These are phyloP conservation scores for Drosophila persimilis DNA, from an alignment of 1,140 invertebrate genomes.

Conservation along the genomic window DNA sequence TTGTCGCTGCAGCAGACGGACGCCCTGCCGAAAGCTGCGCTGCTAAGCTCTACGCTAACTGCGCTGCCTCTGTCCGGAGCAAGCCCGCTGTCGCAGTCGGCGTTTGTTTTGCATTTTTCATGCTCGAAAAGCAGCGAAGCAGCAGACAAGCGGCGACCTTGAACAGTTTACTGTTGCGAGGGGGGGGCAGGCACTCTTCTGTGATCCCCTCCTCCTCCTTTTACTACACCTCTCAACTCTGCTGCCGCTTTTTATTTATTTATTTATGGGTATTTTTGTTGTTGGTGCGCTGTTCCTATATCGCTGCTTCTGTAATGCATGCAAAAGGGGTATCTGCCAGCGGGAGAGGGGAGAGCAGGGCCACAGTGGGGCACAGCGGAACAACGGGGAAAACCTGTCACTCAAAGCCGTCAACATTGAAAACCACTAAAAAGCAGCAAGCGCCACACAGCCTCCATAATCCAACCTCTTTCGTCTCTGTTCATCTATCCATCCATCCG, in stretches of 20 bases:
- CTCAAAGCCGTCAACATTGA: conserved; percentile 67
- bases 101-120: conserved; percentile 81
- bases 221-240: conserved; percentile 23
- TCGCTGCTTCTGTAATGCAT: conserved; percentile 61
- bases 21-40: conserved; percentile 36
- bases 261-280: conserved; percentile 67
- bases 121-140: conserved; percentile 58
- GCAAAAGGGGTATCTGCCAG: conserved; percentile 34
- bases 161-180: conserved; percentile 69
- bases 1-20: conserved; percentile 51
- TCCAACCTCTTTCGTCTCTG: no score
- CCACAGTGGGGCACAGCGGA: conserved; percentile 25
- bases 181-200: conserved; percentile 7
- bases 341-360: not conserved
- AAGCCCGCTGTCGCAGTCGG: conserved; percentile 26
- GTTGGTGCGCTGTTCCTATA: conserved; percentile 19
- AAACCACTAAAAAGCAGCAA: conserved; percentile 50
- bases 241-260: conserved; percentile 67
- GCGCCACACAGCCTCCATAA: conserved; percentile 31
- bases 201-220: conserved; percentile 1
- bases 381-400: conserved; percentile 67
- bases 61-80: conserved; percentile 12
- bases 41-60: conserved; percentile 17
- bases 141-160: conserved; percentile 79
- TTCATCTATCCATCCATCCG: conserved; percentile 21